Evolutionary conservation across 2,113 vertebrate species (phyloP), one percentile per base, ranked within the genome.

Genomic region (Microtus richardsoni): DNA sequence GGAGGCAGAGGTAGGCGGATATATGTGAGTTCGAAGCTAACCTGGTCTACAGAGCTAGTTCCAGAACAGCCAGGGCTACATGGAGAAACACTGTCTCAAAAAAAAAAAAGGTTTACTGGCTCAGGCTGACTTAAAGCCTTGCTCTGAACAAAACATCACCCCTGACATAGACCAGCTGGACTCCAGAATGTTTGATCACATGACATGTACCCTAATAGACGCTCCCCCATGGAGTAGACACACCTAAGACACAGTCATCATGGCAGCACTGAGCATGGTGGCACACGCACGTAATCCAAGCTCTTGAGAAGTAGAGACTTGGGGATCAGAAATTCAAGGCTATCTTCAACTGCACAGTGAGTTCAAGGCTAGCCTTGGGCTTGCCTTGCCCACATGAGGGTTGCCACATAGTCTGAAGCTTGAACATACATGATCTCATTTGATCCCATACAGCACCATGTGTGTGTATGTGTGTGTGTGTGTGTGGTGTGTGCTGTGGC

Each of bases 201-300:
- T 10, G 36, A 1, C 5, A 12, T 19, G 14, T 13, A 3, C 14
- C 1, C 14, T 58, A 49, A 26, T 1, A 26, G 47, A 36, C 2
- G 2, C 24, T 33, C 17, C 75, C 41, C 2, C 47, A 17, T 1
- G 12, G 70, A 13, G 12, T 22, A 0, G 33, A 12, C 13, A 0
- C n/a, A 54, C 17, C 70, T 11, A 7, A 36, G 54, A 58, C 33
- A 8, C 36, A 14, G 0, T 41, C 33, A 0, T n/a, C 64, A 4
- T 12, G 19, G 83, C 62, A 16, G 11, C 0, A 0, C 30, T 14
- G 4, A 22, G 71, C 30, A 62, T 64, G 26, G n/a, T 17, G n/a
- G 80, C n/a, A 41, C 58, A 41, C 3, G 1, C 21, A 26, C 9
- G 54, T 62, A 60, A 60, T 60, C 7, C n/a, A 26, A 77, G 41